Percentiles rank a stretch among this genome's conserved stretches.
These are phyloP conservation scores for Zoanthus gigantus DNA, from an alignment of 92 coral and sea anemone genomes.

Conservation along the genomic window DNA sequence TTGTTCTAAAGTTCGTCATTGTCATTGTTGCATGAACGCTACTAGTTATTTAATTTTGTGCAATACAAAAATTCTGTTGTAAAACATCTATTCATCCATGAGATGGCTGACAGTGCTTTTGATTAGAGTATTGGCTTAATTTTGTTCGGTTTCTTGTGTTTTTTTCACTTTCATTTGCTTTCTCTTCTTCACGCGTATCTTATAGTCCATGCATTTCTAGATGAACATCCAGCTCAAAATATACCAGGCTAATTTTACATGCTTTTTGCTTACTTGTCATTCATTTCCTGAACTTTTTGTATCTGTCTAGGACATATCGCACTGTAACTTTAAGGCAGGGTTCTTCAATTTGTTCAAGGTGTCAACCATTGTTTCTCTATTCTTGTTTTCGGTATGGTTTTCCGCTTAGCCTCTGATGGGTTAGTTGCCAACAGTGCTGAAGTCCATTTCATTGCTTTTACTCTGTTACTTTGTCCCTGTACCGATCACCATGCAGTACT, in stretches of 20 bases:
- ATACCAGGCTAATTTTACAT: background rate
- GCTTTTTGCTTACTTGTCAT: background rate
- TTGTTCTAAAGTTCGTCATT: constrained; percentile 42
- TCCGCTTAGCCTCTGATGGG: background rate
- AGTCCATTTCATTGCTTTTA: too few species aligned
- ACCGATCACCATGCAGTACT: too few species aligned
- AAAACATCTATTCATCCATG: too few species aligned
- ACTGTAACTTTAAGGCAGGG: background rate
- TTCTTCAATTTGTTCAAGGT: background rate
- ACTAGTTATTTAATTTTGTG: too few species aligned
- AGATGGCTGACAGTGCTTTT: too few species aligned
- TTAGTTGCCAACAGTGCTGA: background rate
- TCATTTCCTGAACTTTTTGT: background rate
- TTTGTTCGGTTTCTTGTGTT: too few species aligned
- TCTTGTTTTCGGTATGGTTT: background rate
- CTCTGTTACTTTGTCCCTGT: too few species aligned
- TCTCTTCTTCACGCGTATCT: background rate
- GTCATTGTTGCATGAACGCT: too few species aligned
- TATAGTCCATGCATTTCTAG: background rate
- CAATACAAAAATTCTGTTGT: too few species aligned
- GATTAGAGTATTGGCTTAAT: too few species aligned
- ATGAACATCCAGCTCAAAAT: background rate
- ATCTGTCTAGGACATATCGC: background rate
- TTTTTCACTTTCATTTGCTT: background rate
- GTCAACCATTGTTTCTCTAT: background rate